Percentiles rank a stretch among this genome's conserved stretches.
These are phyloP conservation scores for Turritopsis rubra DNA, from an alignment of 30 jellyfish, hydroid and myxozoan genomes.

Conservation along the genomic window DNA sequence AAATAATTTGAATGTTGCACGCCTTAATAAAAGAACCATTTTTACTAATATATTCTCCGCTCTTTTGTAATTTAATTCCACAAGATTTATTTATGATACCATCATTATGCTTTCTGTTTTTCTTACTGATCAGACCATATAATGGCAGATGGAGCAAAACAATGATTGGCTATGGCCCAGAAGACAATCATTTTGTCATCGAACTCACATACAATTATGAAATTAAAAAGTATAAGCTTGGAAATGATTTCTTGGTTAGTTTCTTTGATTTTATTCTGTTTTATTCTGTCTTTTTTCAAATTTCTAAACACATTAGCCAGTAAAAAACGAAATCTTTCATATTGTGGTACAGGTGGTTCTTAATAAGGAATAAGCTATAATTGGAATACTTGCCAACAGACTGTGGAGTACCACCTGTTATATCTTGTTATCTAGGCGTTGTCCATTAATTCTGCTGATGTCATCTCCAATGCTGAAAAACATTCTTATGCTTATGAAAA, in stretches of 20 bases:
- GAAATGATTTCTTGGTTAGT: constrained; percentile 88
- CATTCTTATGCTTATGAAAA: constrained; percentile 35
- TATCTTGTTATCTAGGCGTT: constrained; percentile 72
- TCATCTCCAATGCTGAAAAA: constrained; percentile 40
- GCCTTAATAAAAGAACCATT: too few relatives aligned
- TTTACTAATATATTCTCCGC: too few relatives aligned
- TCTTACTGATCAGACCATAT: constrained; percentile 60
- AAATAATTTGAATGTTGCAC: too few relatives aligned
- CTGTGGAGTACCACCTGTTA: too few relatives aligned
- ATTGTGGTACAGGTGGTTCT: too few relatives aligned
- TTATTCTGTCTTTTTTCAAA: neutral
- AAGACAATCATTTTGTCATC: constrained; percentile 83
- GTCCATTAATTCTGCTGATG: constrained; percentile 38
- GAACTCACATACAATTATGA: constrained; percentile 95
- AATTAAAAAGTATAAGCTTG: constrained; percentile 65
- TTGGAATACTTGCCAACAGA: too few relatives aligned
- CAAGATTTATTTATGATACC: too few relatives aligned
- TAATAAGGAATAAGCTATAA: too few relatives aligned
- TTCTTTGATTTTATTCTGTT: neutral
- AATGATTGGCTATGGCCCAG: constrained; percentile 98
- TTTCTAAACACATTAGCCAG: neutral
- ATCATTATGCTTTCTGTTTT: too few relatives aligned
- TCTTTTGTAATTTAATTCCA: too few relatives aligned
- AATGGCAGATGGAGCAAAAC: constrained; percentile 99
- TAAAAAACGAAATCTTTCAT: too few relatives aligned